phyloP scores from a whole-genome alignment of 2,888 invertebrate species.

The Sympetrum striolatum region DNA sequence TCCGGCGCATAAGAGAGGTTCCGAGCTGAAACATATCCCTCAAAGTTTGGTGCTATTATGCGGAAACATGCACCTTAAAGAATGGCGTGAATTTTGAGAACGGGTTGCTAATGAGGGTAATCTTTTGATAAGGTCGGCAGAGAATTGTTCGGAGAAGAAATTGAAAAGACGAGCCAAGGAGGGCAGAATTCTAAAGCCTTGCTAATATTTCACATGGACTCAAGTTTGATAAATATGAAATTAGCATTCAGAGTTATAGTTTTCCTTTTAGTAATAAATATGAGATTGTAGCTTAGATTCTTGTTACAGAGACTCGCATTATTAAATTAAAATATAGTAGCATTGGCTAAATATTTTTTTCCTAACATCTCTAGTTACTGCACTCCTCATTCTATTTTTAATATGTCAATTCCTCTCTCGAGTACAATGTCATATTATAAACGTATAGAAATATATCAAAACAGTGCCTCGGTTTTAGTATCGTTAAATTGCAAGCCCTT shows the following conservation, averaged over 20 bases:
- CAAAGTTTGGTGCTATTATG: neutral
- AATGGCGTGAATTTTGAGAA: neutral
- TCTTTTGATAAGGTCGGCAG: neutral
- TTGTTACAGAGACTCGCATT: too few relatives aligned
- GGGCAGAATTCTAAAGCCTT: neutral
- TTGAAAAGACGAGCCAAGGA: neutral
- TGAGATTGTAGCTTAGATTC: too few relatives aligned
- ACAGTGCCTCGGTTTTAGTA: too few relatives aligned
- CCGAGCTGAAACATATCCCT: neutral
- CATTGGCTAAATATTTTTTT: too few relatives aligned
- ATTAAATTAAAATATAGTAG: too few relatives aligned
- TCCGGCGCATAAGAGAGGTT: neutral
- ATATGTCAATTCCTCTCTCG: too few relatives aligned
- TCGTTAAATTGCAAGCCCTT: too few relatives aligned
- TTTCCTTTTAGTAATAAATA: too few relatives aligned
- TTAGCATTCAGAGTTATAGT: neutral
- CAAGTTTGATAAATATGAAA: neutral
- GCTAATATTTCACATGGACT: neutral
- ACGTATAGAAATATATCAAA: too few relatives aligned
- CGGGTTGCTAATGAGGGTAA: neutral
- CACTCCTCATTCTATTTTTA: too few relatives aligned
- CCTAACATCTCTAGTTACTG: too few relatives aligned
- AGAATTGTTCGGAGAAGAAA: neutral
- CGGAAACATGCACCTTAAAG: neutral
- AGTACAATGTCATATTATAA: too few relatives aligned